Percentiles rank a stretch among this genome's conserved stretches.
Conservation (phyloP, 2,113 vertebrate species). For the Pseudois nayaur region DNA sequence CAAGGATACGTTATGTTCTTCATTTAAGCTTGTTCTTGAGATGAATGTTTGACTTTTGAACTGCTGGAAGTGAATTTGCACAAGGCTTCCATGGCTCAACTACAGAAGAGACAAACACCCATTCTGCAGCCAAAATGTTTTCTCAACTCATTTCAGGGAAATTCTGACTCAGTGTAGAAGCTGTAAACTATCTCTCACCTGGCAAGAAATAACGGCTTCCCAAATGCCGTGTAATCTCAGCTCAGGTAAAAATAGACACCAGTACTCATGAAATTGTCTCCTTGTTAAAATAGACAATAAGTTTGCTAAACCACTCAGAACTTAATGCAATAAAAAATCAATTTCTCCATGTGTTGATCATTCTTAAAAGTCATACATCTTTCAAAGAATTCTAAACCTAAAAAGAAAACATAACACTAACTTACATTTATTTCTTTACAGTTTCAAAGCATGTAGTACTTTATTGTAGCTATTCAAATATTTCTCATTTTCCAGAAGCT, state of each 20-base stretch:
- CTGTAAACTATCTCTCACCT: neutral
- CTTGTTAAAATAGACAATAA: neutral
- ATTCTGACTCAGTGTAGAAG: neutral
- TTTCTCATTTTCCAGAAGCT: neutral
- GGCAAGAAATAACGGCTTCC: neutral
- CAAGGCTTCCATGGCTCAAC: conserved; percentile 12
- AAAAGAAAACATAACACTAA: neutral
- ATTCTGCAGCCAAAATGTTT: conserved; percentile 28
- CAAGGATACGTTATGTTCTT: neutral
- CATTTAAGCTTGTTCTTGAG: conserved; percentile 9
- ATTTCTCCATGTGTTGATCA: neutral
- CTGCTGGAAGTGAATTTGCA: conserved; percentile 13
- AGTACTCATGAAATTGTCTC: neutral
- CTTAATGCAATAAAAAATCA: neutral
- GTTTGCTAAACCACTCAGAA: neutral
- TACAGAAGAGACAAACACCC: neutral
- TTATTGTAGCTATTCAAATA: neutral
- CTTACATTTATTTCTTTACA: neutral
- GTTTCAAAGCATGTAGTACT: neutral
- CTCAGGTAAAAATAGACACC: neutral
- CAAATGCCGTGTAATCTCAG: neutral
- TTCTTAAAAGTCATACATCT: neutral
- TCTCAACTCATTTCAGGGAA: conserved; percentile 14
- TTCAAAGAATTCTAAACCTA: neutral
- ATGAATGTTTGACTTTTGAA: conserved; percentile 49